Base-by-base conservation (phyloP, 2,888 invertebrate genomes). In the Agrochola macilenta region DNA sequence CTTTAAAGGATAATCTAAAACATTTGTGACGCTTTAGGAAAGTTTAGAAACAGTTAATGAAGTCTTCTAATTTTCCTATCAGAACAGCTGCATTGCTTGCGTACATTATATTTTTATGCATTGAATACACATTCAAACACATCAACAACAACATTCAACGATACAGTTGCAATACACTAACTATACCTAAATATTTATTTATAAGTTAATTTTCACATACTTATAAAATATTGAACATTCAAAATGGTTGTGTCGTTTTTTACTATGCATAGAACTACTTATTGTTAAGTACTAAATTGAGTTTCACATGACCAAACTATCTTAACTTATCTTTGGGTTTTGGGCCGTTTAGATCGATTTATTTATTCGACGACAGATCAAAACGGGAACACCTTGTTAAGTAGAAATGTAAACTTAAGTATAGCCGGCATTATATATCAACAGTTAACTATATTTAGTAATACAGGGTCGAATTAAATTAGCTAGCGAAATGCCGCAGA, bases 61-160 rank as follows among this genome's bases (percentile, higher is more conserved):
- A 75, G 52, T 58, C 17, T 66, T 72, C 20, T 46, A 52, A 49
- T 54, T 17, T 43, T 69, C 57, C 43, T 57, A 60, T 5, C 23
- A 30, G 35, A 76, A 58, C 26, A 49, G 35, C 65, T 69, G 54
- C 61, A 74, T 72, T 69, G 61, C 60, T 72, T 69, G 61, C 60
- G 60, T 81, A 69, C 20, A 77, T 74, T 75, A 74, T 49, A 77
- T 71, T 78, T 66, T 60, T 72, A 78, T 83, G 76, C 49, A 84
- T 79, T 79, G 39, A 73, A 78, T 72, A 84, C 76, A 86, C 61
- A 81, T 74, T 83, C 83, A 86, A 87, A 88, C 80, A 84, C 84
- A 76, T 80, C 72, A 88, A 86, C 82, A 90, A 89, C 84, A 89
- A 87, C 83, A 87, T 87, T 78, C 76, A 87, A 79, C 77, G 69